phyloP scores from a whole-genome alignment of 92 coral and sea anemone species.

The Palythoa grandis region DNA sequence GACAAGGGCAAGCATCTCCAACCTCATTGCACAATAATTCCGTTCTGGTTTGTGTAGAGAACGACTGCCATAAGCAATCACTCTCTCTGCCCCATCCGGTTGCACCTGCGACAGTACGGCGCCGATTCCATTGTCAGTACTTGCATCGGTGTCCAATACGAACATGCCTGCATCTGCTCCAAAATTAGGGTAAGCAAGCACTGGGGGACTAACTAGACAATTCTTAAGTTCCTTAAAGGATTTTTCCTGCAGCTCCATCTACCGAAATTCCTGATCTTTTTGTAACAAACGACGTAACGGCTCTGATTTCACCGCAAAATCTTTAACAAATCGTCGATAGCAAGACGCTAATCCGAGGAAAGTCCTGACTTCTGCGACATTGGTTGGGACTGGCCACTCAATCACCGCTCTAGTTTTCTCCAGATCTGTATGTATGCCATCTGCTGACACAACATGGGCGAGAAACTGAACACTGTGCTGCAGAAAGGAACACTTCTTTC shows the following conservation, averaged over 20 bases:
- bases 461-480: slow-evolving; percentile 34
- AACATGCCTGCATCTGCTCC: slow-evolving; percentile 52
- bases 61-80: too few species aligned
- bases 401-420: slow-evolving; percentile 53
- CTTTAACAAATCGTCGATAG: slow-evolving; percentile 36
- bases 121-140: slow-evolving; percentile 5
- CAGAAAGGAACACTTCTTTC: slow-evolving; percentile 48
- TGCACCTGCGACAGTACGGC: too few species aligned
- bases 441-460: slow-evolving; percentile 47
- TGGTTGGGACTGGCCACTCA: slow-evolving; percentile 50
- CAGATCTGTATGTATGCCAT: slow-evolving; percentile 55
- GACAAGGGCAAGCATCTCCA: too few species aligned
- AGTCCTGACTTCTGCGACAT: slow-evolving; percentile 44
- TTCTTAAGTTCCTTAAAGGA: slow-evolving; percentile 46
- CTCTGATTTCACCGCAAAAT: slow-evolving; percentile 25
- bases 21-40: too few species aligned
- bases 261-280: neutral
- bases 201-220: neutral
- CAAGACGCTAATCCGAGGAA: slow-evolving; percentile 43
- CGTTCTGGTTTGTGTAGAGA: too few species aligned
- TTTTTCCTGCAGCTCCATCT: slow-evolving; percentile 42
- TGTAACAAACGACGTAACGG: slow-evolving; percentile 43
- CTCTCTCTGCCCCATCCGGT: too few species aligned
- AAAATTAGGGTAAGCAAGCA: slow-evolving; percentile 61
- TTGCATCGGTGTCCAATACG: slow-evolving; percentile 62